Percentiles rank a stretch among this genome's conserved stretches.
Conservation (phyloP, 2,113 vertebrate species). For the Fukomys damarensis region DNA sequence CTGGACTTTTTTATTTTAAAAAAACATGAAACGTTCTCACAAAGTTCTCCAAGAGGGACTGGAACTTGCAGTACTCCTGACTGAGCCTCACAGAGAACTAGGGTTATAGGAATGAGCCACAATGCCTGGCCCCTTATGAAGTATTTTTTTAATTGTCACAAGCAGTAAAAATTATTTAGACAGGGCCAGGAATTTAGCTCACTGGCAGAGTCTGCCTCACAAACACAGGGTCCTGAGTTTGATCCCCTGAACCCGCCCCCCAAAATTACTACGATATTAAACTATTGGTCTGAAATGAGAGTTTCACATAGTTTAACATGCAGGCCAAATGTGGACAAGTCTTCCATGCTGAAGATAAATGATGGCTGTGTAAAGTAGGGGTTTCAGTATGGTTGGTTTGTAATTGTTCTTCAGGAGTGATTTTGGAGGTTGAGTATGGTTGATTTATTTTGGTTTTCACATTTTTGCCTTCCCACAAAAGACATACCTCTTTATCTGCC, state of each 20-base stretch:
- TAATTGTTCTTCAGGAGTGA: background rate
- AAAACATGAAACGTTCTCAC: background rate
- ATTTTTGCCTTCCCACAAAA: background rate
- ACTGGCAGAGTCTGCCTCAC: no score
- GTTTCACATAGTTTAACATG: background rate
- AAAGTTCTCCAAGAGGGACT: background rate
- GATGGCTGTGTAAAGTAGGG: background rate
- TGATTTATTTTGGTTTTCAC: background rate
- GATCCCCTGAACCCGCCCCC: no score
- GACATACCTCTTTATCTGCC: background rate
- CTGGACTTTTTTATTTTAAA: background rate
- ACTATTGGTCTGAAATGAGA: background rate
- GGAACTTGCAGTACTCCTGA: background rate
- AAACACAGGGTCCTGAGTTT: no score
- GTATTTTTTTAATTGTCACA: background rate
- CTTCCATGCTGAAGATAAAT: background rate
- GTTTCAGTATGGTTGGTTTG: background rate
- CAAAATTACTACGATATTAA: no score
- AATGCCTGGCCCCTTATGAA: background rate
- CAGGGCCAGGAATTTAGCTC: no score
- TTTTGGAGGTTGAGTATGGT: background rate
- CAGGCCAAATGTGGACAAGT: background rate
- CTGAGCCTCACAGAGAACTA: background rate
- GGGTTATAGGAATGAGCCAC: background rate
- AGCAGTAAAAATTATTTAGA: background rate